Evolutionary conservation across 2,888 invertebrate genomes (phyloP).

Genomic region (Campopleginae sp.): DNA sequence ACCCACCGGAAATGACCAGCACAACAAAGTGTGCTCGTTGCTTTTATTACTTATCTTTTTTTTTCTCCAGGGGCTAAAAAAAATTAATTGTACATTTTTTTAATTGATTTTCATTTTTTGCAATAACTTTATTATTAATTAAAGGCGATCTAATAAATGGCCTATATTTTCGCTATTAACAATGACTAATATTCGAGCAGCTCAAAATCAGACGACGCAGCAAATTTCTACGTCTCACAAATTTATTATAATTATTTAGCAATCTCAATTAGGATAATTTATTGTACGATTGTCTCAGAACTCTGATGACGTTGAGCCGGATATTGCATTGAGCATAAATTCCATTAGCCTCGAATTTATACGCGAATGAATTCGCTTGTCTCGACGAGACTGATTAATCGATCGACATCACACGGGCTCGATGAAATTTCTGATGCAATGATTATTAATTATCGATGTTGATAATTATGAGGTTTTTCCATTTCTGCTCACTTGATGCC

Average conservation of each 20-base stretch:
- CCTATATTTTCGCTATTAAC: background rate
- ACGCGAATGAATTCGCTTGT: constrained; percentile 1
- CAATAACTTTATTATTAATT: background rate
- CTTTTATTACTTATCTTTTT: background rate
- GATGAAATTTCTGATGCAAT: constrained; percentile 4
- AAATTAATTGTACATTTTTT: background rate
- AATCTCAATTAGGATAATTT: constrained; percentile 4
- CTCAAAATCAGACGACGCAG: background rate
- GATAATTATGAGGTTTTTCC: constrained; percentile 4
- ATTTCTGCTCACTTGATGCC: background rate
- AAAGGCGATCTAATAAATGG: background rate
- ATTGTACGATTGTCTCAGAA: constrained; percentile 8
- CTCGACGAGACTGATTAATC: constrained; percentile 38
- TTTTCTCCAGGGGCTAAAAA: background rate
- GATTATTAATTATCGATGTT: constrained; percentile 12
- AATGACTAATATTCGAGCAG: background rate
- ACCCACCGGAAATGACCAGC: background rate
- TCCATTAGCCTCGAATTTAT: constrained; percentile 28
- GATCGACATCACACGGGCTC: constrained; percentile 18
- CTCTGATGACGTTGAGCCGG: constrained; percentile 33
- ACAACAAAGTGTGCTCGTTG: background rate
- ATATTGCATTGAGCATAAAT: constrained; percentile 45
- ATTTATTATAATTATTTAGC: constrained; percentile 30
- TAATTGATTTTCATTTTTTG: background rate
- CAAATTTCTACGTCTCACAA: background rate